Evolutionary conservation across 2,113 vertebrate species (phyloP).

Genomic region (Syngnathus typhle): DNA sequence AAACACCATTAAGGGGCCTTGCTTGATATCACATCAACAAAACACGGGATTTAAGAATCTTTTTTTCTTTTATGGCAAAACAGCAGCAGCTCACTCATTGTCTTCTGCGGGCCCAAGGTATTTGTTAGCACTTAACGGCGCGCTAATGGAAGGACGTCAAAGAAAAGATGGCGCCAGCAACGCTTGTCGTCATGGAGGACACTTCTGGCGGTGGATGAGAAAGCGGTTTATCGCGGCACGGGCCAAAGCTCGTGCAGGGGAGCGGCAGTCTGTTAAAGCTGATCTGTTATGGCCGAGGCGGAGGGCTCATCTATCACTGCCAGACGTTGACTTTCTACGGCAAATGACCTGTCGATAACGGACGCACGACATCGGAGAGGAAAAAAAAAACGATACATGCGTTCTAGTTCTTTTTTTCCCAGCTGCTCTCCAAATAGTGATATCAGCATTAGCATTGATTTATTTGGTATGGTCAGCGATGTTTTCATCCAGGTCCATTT

Average conservation of each 20-base stretch:
- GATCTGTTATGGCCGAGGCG: constrained; percentile 19
- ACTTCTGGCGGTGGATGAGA: not conserved
- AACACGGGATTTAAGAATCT: not conserved
- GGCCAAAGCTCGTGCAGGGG: constrained; percentile 30
- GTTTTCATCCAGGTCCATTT: not conserved
- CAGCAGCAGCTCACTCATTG: not conserved
- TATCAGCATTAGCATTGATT: not conserved
- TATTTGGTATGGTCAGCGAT: not conserved
- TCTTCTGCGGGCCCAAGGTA: not conserved
- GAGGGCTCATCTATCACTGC: constrained; percentile 36
- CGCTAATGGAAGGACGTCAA: not conserved
- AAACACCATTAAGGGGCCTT: constrained; percentile 19
- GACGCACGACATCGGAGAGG: constrained; percentile 8
- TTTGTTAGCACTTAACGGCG: constrained; percentile 8
- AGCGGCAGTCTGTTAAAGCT: constrained; percentile 42
- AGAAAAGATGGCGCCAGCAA: not conserved
- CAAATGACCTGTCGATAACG: constrained; percentile 8
- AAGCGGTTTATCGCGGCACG: constrained; percentile 5
- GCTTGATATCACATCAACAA: constrained; percentile 19
- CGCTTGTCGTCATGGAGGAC: not conserved
- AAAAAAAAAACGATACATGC: not conserved
- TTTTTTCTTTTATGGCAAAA: not conserved
- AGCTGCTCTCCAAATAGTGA: too few relatives aligned
- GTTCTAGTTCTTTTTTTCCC: too few relatives aligned
- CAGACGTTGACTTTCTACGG: constrained; percentile 18